Evolutionary conservation across 2,797 vertebrate species (phyloP).

Genomic region (Thripadectes ignobilis): DNA sequence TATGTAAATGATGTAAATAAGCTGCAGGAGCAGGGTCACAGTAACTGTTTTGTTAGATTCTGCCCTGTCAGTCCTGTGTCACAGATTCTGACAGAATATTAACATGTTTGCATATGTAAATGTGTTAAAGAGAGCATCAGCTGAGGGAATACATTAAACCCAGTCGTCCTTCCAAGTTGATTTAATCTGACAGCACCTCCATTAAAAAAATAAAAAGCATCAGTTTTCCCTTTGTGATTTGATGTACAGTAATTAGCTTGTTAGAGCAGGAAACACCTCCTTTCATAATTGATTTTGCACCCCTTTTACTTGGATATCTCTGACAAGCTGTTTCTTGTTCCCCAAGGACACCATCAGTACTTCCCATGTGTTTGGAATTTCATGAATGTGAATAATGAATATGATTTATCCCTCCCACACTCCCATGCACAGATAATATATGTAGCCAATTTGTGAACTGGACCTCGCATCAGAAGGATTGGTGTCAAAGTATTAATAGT

Average conservation of each 20-base stretch:
- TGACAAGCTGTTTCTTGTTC: conserved; percentile 72
- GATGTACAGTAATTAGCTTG: conserved; percentile 74
- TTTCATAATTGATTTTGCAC: conserved; percentile 75
- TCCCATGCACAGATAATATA: conserved; percentile 57
- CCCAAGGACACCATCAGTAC: conserved; percentile 71
- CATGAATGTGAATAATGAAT: conserved; percentile 72
- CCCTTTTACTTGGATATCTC: conserved; percentile 72
- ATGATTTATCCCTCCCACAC: conserved; percentile 68
- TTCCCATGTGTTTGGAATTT: conserved; percentile 73
- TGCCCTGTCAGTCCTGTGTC: conserved; percentile 44
- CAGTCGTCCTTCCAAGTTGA: conserved; percentile 17
- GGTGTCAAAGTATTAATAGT: conserved; percentile 26
- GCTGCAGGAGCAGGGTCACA: background rate
- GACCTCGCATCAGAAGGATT: background rate
- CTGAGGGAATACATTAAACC: conserved; percentile 63
- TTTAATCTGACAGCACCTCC: conserved; percentile 69
- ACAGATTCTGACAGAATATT: conserved; percentile 16
- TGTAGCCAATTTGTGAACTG: conserved; percentile 58
- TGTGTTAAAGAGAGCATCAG: conserved; percentile 50
- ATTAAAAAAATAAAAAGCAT: conserved; percentile 74
- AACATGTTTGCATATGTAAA: conserved; percentile 67
- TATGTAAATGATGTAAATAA: conserved; percentile 7
- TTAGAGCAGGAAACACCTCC: conserved; percentile 74
- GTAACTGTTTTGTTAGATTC: conserved; percentile 12
- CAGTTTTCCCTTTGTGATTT: conserved; percentile 69